These are phyloP conservation scores for Zaprionus lachaisei DNA, from an alignment of 1,140 invertebrate genomes.

Conservation along the genomic window DNA sequence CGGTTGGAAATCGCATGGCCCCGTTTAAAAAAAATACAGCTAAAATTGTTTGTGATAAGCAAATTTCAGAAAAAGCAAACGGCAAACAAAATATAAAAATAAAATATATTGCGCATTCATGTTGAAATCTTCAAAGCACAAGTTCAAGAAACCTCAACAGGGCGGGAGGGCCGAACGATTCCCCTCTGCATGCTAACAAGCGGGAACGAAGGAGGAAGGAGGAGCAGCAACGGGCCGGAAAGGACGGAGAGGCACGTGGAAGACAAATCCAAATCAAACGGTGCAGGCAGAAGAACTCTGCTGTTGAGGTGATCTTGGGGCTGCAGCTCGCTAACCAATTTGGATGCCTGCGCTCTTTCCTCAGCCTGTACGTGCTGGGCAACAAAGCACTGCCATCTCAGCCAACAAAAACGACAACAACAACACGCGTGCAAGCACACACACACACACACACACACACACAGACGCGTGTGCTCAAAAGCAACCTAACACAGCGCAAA, in stretches of 20 bases:
- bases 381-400: slow-evolving; percentile 46
- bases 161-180: slow-evolving; percentile 4
- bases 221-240: not conserved
- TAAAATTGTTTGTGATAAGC: slow-evolving; percentile 22
- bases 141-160: slow-evolving; percentile 60
- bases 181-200: slow-evolving; percentile 39
- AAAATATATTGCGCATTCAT: slow-evolving; percentile 37
- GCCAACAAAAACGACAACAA: slow-evolving; percentile 39
- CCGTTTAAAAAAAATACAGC: slow-evolving; percentile 6
- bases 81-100: slow-evolving; percentile 15
- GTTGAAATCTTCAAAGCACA: slow-evolving; percentile 48
- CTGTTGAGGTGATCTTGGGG: slow-evolving; percentile 41
- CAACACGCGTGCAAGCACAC: slow-evolving; percentile 14
- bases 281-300: not conserved
- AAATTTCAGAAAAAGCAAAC: slow-evolving; percentile 18
- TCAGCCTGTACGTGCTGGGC: slow-evolving; percentile 65
- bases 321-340: slow-evolving; percentile 64
- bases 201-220: slow-evolving; percentile 19
- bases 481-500: slow-evolving; percentile 79
- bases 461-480: slow-evolving; percentile 45
- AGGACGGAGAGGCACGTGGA: slow-evolving; percentile 6
- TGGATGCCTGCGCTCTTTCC: slow-evolving; percentile 50
- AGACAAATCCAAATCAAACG: slow-evolving; percentile 72
- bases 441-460: slow-evolving; percentile 29
- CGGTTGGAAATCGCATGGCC: not conserved